phyloP scores from a whole-genome alignment of 1,140 invertebrate species.

The Hydropsyche tenuis region DNA sequence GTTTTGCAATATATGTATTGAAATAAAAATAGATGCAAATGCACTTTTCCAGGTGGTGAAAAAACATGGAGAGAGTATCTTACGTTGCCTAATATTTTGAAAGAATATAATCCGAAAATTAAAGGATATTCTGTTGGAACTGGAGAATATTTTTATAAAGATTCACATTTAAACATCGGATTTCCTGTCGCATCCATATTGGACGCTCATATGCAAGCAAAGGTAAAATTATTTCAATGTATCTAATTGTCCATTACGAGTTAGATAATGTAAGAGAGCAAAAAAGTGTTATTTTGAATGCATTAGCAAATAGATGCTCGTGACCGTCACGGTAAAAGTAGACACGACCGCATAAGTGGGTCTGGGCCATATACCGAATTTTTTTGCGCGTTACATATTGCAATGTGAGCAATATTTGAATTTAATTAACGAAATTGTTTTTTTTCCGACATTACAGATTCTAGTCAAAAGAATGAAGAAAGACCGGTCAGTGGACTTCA shows the following conservation, averaged over 20 bases:
- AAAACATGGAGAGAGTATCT: slow-evolving; percentile 71
- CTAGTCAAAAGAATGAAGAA: slow-evolving; percentile 74
- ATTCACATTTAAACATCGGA: slow-evolving; percentile 72
- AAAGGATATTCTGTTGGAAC: slow-evolving; percentile 73
- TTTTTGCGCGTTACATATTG: not conserved
- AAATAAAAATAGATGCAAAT: too few relatives aligned
- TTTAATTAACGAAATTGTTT: not conserved
- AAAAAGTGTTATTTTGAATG: too few relatives aligned
- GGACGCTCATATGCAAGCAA: slow-evolving; percentile 73
- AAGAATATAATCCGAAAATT: slow-evolving; percentile 73
- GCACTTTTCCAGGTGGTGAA: slow-evolving; percentile 65
- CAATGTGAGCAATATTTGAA: not conserved
- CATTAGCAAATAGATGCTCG: slow-evolving; percentile 5
- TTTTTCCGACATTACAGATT: slow-evolving; percentile 52
- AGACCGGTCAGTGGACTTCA: slow-evolving; percentile 68
- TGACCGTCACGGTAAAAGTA: slow-evolving; percentile 28
- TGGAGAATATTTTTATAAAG: slow-evolving; percentile 71
- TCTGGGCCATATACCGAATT: slow-evolving; percentile 1
- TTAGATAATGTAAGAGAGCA: not conserved
- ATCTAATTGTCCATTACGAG: not conserved
- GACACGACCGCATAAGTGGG: not conserved
- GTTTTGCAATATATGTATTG: too few relatives aligned
- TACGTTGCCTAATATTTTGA: slow-evolving; percentile 76
- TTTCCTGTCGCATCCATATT: slow-evolving; percentile 75
- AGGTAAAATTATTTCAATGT: slow-evolving; percentile 52